Percentiles rank a stretch among this genome's conserved stretches.
phyloP scores from a whole-genome alignment of 2,113 vertebrate species.

The Ophiodon elongatus region DNA sequence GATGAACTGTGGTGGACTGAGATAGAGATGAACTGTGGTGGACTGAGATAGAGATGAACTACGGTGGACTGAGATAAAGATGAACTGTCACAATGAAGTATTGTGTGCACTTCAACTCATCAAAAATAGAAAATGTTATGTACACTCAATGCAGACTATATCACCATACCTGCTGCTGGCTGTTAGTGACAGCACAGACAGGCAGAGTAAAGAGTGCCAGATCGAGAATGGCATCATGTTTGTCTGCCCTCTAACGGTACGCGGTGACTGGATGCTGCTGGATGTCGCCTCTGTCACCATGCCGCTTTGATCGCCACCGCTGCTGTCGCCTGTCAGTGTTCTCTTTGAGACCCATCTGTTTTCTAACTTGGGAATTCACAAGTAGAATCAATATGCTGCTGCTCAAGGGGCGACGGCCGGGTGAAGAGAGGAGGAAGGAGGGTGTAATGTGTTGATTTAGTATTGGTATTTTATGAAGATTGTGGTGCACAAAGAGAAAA shows the following conservation, averaged over 20 bases:
- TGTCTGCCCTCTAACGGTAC: constrained; percentile 13
- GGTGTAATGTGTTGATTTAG: neutral
- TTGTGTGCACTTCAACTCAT: neutral
- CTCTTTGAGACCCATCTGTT: constrained; percentile 50
- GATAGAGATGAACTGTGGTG: neutral
- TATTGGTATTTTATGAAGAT: neutral
- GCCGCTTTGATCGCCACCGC: constrained; percentile 8
- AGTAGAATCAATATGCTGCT: constrained; percentile 23
- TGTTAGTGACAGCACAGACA: constrained; percentile 20
- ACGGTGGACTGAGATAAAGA: neutral
- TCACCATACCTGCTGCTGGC: neutral
- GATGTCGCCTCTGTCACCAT: constrained; percentile 16
- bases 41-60: neutral
- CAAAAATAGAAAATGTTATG: neutral
- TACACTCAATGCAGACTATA: neutral
- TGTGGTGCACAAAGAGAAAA: neutral
- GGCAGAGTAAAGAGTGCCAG: constrained; percentile 7
- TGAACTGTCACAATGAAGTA: neutral
- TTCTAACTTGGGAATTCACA: constrained; percentile 26
- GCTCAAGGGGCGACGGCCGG: neutral
- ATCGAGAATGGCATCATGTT: constrained; percentile 15
- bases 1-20: neutral
- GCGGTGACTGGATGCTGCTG: constrained; percentile 28
- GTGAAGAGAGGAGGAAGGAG: neutral
- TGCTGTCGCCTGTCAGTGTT: constrained; percentile 21